Percentiles rank a stretch among this genome's conserved stretches.
Evolutionary conservation across 2,888 invertebrate species (phyloP).

Genomic region (Urechis unicinctus): DNA sequence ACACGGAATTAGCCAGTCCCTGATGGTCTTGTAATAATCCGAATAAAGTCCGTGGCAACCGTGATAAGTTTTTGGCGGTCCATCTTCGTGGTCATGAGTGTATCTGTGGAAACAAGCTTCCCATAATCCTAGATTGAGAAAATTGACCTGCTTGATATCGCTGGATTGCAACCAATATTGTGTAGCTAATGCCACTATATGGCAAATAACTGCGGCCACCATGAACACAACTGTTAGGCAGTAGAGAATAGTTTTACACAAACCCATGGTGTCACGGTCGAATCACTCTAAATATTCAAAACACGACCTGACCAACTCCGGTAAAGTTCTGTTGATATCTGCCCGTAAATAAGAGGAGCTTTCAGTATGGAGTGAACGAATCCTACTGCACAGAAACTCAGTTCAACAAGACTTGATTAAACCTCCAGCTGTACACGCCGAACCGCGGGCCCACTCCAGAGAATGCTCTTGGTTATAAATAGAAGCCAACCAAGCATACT

Average conservation of each 20-base stretch:
- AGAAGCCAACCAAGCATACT: too few relatives aligned
- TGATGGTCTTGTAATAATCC: constrained; percentile 16
- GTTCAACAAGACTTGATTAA: too few relatives aligned
- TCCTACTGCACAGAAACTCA: too few relatives aligned
- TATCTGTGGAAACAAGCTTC: constrained; percentile 24
- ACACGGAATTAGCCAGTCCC: constrained; percentile 26
- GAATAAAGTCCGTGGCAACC: constrained; percentile 23
- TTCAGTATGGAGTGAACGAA: too few relatives aligned
- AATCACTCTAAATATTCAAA: too few relatives aligned
- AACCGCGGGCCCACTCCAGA: too few relatives aligned
- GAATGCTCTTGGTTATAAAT: too few relatives aligned
- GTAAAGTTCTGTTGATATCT: too few relatives aligned
- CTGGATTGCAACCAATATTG: constrained; percentile 19
- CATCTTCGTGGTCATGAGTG: constrained; percentile 21
- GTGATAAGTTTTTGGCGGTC: constrained; percentile 14
- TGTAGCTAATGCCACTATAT: constrained; percentile 22
- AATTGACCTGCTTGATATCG: constrained; percentile 10
- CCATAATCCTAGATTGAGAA: constrained; percentile 23
- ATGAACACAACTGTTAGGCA: constrained; percentile 16
- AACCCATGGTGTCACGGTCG: too few relatives aligned
- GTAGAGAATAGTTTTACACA: constrained; percentile 11
- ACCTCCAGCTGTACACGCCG: too few relatives aligned
- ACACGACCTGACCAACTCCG: too few relatives aligned
- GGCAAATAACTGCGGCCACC: constrained; percentile 19
- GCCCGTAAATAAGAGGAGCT: too few relatives aligned